Conservation (phyloP, 23 tunicate species). For the Phallusia fumigata region DNA sequence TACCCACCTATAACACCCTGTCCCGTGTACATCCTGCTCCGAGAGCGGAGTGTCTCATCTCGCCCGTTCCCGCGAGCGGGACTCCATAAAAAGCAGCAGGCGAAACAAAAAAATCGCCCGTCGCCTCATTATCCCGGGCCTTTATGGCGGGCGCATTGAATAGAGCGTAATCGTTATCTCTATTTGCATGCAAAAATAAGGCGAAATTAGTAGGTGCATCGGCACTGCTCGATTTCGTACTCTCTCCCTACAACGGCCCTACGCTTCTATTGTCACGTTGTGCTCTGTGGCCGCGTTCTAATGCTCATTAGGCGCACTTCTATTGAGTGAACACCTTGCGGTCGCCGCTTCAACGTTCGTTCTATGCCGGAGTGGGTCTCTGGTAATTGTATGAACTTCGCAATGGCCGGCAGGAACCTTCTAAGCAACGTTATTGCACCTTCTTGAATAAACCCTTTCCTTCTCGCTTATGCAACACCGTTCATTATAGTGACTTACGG, state of each 20-base stretch:
- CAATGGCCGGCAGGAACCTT: neutral
- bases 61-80: too few relatives aligned
- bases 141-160: conserved; percentile 3
- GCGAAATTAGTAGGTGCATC: conserved; percentile 2
- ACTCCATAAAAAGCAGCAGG: neutral
- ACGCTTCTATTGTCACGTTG: conserved; percentile 5
- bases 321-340: neutral
- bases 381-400: neutral
- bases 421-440: neutral
- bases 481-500: too few relatives aligned
- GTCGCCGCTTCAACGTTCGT: neutral
- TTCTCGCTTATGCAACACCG: neutral
- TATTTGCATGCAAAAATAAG: neutral
- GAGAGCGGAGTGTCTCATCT: too few relatives aligned
- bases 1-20: neutral
- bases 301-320: conserved; percentile 6
- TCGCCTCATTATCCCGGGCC: neutral
- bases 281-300: neutral
- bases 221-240: neutral
- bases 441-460: neutral
- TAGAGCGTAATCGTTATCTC: conserved; percentile 2
- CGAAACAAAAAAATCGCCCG: neutral
- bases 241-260: neutral
- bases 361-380: neutral
- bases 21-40: too few relatives aligned